Base-by-base conservation (phyloP, 2,113 vertebrate species). In the Zapornia atra region DNA sequence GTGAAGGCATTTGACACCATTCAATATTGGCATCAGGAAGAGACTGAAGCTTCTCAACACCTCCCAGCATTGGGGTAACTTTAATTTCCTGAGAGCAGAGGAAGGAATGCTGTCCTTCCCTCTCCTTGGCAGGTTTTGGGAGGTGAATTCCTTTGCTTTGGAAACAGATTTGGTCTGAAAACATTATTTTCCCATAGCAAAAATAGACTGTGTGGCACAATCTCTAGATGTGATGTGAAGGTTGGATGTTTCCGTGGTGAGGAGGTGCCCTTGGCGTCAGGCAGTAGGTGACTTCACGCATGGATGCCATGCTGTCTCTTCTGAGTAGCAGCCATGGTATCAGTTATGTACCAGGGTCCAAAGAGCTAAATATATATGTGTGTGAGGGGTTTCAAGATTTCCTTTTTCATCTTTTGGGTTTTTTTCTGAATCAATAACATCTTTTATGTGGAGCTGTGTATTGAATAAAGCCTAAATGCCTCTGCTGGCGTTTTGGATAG, bases 31-130 rank as follows among this genome's bases (percentile, higher is more conserved):
- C 89, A 84, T 82, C 25, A 57, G 68, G 70, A 94, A 72, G 83
- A 92, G 68, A 64, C 59, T 76, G 65, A 66, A 56, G 66, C 69
- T 9, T 79, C 90, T 63, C 79, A 85, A 87, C 70, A 77, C 75
- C 66, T 94, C 75, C 71, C 34, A 51, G 70, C 66, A 76, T 44
- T 69, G 2, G 16, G n/a, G 44, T 76, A 94, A 82, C 34, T 76
- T 87, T 94, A 88, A 96, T 96, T 97, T 97, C 95, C 94, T 94
- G 91, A 87, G 82, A 85, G 70, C 57, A 64, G 66, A 71, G 77
- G 53, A 78, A 78, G 70, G 89, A 95, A 94, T 94, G 73, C 79
- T 87, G 77, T 54, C 54, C 33, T 66, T 40, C 46, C 12, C 31
- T 77, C 29, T 70, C 40, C 63, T 60, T 88, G 63, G 40, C 71